Conservation (phyloP, 2,797 vertebrate genomes). For the Takifugu rubripes region DNA sequence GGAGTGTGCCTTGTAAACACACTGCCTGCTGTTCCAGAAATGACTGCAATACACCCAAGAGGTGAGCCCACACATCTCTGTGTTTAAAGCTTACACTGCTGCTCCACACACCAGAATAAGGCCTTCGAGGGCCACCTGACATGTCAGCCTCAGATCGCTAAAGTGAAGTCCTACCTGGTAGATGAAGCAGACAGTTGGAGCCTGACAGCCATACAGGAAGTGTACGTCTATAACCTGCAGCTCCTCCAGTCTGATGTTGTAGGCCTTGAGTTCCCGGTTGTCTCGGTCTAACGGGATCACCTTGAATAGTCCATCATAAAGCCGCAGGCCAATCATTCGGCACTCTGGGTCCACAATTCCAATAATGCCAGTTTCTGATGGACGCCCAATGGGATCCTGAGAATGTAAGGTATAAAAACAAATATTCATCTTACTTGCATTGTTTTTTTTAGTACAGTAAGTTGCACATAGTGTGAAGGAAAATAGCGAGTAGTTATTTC, state of each 20-base stretch:
- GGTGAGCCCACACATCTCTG: background rate
- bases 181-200: slow-evolving; percentile 97
- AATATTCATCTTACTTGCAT: too few relatives aligned
- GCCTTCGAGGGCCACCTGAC: background rate
- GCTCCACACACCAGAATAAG: background rate
- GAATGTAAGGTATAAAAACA: background rate
- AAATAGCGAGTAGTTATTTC: background rate
- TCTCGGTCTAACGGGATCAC: slow-evolving; percentile 95
- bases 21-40: too few relatives aligned
- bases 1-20: too few relatives aligned
- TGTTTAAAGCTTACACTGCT: too few relatives aligned
- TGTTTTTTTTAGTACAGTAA: too few relatives aligned
- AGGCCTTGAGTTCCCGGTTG: slow-evolving; percentile 96
- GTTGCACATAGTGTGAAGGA: too few relatives aligned
- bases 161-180: slow-evolving; percentile 83
- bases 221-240: slow-evolving; percentile 98
- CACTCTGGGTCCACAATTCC: slow-evolving; percentile 98
- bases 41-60: too few relatives aligned
- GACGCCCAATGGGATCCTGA: slow-evolving; percentile 95
- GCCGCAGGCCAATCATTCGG: slow-evolving; percentile 94
- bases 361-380: slow-evolving; percentile 96
- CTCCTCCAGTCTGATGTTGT: slow-evolving; percentile 97
- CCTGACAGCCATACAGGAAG: slow-evolving; percentile 94
- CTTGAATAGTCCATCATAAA: slow-evolving; percentile 97
- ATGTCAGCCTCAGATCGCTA: background rate